A percentile compares a stretch with the other conserved stretches of the same genome.
These are phyloP conservation scores for Charanyca ferruginea DNA, from an alignment of 2,888 invertebrate species.

Conservation along the genomic window DNA sequence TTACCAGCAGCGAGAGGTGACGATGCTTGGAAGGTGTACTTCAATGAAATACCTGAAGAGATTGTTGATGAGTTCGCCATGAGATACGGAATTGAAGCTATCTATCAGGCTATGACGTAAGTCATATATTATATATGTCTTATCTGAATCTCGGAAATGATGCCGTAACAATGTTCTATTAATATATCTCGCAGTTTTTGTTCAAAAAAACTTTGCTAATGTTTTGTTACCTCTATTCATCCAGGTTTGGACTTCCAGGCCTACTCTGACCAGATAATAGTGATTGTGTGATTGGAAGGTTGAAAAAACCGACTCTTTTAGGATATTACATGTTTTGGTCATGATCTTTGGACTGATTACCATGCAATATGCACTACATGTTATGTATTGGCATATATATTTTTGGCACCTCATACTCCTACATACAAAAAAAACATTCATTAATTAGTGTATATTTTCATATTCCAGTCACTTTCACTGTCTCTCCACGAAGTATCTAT, in stretches of 20 bases:
- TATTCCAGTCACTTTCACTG: constrained; percentile 98
- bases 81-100: constrained; percentile 99
- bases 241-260: not conserved
- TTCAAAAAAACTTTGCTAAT: not conserved
- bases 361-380: not conserved
- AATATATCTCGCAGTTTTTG: too few relatives aligned
- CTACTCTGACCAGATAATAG: too few relatives aligned
- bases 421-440: too few relatives aligned
- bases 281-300: too few relatives aligned
- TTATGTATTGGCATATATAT: not conserved
- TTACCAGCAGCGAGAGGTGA: constrained; percentile 98
- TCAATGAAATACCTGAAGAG: constrained; percentile 99
- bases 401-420: too few relatives aligned
- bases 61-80: constrained; percentile 99
- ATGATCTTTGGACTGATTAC: not conserved
- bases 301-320: not conserved
- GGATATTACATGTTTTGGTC: not conserved
- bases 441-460: not conserved
- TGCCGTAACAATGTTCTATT: too few relatives aligned
- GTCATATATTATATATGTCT: constrained; percentile 83
- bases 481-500: constrained; percentile 99
- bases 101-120: constrained; percentile 99
- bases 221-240: not conserved
- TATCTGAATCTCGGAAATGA: too few relatives aligned
- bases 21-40: constrained; percentile 99